Percentiles rank a stretch among this genome's conserved stretches.
These are phyloP conservation scores for Psittacus erithacus DNA, from an alignment of 2,113 vertebrate species.

Conservation along the genomic window DNA sequence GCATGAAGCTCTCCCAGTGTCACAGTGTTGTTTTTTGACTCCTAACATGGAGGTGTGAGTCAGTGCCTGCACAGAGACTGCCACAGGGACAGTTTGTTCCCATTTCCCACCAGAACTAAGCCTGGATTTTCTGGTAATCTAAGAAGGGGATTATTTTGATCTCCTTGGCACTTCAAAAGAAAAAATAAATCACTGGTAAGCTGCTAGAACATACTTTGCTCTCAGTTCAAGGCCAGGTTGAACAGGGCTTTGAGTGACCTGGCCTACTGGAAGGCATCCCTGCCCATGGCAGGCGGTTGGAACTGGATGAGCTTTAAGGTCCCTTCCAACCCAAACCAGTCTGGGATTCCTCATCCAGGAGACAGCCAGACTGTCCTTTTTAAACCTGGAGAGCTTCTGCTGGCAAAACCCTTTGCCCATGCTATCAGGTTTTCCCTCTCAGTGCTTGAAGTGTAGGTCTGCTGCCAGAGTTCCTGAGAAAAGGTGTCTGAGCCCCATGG, in stretches of 20 bases:
- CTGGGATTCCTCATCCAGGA: neutral
- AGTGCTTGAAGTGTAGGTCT: neutral
- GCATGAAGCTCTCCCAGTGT: neutral
- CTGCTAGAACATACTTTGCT: neutral
- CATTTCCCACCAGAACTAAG: constrained; percentile 81
- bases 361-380: neutral
- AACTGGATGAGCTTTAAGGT: neutral
- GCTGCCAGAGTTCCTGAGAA: neutral
- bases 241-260: neutral
- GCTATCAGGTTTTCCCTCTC: neutral
- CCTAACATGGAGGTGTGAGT: constrained; percentile 76
- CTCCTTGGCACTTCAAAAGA: constrained; percentile 45
- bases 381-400: neutral
- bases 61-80: constrained; percentile 76
- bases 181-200: neutral
- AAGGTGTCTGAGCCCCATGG: neutral
- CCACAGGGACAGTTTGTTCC: constrained; percentile 86
- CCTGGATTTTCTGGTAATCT: constrained; percentile 84
- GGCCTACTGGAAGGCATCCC: neutral
- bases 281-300: neutral
- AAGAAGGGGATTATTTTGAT: constrained; percentile 30
- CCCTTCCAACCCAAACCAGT: neutral
- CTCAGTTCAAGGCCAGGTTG: neutral
- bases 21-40: constrained; percentile 69
- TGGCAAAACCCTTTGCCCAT: neutral